Conservation (phyloP, 1,140 invertebrate species). For the Drosophila rufa region DNA sequence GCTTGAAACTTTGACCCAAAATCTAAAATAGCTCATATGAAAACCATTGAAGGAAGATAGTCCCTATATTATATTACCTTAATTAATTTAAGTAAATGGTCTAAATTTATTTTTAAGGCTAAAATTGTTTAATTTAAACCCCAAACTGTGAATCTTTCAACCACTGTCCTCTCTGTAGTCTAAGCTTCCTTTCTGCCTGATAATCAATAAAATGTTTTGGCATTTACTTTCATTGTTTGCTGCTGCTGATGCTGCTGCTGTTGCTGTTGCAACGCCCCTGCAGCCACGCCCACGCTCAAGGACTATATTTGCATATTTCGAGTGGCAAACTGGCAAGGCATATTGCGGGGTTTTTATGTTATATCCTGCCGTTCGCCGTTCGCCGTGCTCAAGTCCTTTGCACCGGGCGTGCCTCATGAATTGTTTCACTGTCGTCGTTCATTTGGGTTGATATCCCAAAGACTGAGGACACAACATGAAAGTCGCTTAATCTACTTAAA, state of each 20-base stretch:
- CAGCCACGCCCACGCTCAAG: constrained; percentile 56
- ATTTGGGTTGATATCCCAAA: constrained; percentile 72
- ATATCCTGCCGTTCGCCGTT: constrained; percentile 44
- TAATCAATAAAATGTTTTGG: constrained; percentile 84
- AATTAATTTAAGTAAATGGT: background rate
- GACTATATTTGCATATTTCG: constrained; percentile 74
- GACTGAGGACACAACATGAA: constrained; percentile 69
- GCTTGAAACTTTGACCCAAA: too few species aligned
- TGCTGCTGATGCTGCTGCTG: constrained; percentile 75
- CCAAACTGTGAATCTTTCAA: too few species aligned
- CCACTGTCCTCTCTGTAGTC: constrained; percentile 43
- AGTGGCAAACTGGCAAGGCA: constrained; percentile 61
- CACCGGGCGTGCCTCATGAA: constrained; percentile 75
- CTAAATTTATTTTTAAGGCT: background rate
- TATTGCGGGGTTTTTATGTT: constrained; percentile 63
- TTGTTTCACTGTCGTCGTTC: constrained; percentile 82
- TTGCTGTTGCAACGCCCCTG: constrained; percentile 74
- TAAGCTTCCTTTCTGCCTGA: constrained; percentile 56
- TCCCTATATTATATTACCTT: background rate
- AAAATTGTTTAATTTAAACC: background rate
- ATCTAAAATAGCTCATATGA: too few species aligned
- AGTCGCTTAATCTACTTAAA: constrained; percentile 84
- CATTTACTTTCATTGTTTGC: constrained; percentile 84
- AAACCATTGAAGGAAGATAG: too few species aligned
- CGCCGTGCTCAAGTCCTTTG: constrained; percentile 71